These are phyloP conservation scores for Calliopum simillimum DNA, from an alignment of 2,888 invertebrate genomes.

Conservation along the genomic window DNA sequence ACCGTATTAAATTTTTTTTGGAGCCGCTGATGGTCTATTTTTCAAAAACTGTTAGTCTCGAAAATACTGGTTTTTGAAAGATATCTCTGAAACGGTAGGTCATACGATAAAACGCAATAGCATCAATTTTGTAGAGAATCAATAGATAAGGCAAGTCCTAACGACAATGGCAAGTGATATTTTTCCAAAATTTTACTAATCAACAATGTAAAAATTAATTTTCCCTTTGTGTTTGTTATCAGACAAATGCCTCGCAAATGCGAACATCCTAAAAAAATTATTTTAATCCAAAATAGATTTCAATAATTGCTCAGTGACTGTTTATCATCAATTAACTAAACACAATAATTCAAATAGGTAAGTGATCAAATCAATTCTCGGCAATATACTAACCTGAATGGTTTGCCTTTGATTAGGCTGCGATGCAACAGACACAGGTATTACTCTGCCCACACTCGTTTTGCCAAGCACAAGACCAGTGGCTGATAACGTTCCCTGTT, in stretches of 20 bases:
- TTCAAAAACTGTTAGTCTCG: no score
- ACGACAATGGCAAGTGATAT: no score
- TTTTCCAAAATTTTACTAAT: no score
- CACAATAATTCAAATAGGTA: constrained; percentile 15
- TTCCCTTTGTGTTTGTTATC: background rate
- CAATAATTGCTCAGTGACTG: constrained; percentile 10
- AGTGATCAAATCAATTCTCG: background rate
- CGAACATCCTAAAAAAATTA: constrained; percentile 20
- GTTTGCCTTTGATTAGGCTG: constrained; percentile 70
- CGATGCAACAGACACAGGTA: constrained; percentile 74
- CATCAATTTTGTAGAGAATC: no score
- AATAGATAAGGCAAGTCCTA: no score
- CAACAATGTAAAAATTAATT: no score
- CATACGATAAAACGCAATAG: no score
- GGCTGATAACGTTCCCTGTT: constrained; percentile 63
- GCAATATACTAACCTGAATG: constrained; percentile 65
- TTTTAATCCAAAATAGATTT: constrained; percentile 27
- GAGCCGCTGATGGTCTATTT: no score
- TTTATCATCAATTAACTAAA: constrained; percentile 15
- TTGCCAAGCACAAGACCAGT: constrained; percentile 72
- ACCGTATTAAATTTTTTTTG: no score
- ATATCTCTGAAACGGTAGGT: no score
- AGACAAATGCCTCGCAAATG: constrained; percentile 28
- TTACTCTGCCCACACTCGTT: constrained; percentile 73
- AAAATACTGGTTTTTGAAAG: no score